These are phyloP conservation scores for Tiliacea aurago DNA, from an alignment of 2,888 invertebrate genomes.

Conservation along the genomic window DNA sequence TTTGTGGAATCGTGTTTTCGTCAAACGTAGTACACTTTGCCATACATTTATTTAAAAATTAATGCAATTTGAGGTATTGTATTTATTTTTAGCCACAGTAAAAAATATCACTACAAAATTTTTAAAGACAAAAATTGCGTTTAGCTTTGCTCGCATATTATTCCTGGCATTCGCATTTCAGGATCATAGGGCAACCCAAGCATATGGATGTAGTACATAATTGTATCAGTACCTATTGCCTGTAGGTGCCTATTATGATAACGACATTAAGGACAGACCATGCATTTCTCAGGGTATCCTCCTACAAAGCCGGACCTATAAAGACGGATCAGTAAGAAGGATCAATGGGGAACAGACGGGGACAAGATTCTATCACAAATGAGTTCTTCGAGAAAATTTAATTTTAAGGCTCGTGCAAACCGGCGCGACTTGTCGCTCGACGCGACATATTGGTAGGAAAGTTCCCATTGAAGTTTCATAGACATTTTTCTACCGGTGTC, in stretches of 20 bases:
- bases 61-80: no score
- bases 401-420: no score
- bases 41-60: no score
- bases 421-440: no score
- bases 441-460: no score
- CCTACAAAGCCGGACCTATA: not conserved
- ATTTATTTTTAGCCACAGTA: no score
- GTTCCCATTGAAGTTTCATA: no score
- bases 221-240: not conserved
- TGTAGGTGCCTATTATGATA: not conserved
- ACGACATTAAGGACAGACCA: not conserved
- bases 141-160: not conserved
- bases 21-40: no score
- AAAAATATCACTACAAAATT: not conserved
- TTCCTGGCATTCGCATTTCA: not conserved
- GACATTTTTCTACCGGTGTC: no score
- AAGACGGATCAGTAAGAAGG: not conserved
- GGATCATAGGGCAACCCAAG: not conserved
- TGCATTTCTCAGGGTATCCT: not conserved
- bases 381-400: not conserved
- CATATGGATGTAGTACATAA: not conserved
- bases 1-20: no score
- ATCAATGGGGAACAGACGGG: no score
- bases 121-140: not conserved
- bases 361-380: not conserved